Conservation (phyloP, 1,140 invertebrate species). For the Steinernema khuongi region DNA sequence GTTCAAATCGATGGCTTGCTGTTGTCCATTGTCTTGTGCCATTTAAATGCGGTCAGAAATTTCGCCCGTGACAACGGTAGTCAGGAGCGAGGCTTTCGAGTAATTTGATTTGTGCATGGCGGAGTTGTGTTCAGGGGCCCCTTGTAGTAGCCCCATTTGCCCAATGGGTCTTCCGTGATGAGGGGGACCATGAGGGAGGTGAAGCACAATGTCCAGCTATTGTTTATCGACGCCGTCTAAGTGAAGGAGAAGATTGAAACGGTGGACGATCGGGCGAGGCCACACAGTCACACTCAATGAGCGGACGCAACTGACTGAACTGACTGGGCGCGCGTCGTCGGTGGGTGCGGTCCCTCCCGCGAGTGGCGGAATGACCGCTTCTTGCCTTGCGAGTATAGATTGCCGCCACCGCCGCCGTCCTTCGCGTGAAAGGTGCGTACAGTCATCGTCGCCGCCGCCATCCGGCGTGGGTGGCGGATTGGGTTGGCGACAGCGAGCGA, state of each 20-base stretch:
- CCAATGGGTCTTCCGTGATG: background rate
- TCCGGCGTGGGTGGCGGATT: background rate
- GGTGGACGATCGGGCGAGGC: background rate
- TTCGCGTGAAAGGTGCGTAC: conserved; percentile 9
- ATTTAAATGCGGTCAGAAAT: too few relatives aligned
- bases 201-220: background rate
- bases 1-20: too few relatives aligned
- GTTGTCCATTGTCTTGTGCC: too few relatives aligned
- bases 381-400: background rate
- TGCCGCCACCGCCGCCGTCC: background rate
- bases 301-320: background rate
- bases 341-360: background rate
- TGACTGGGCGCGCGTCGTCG: background rate
- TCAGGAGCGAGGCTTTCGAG: too few relatives aligned
- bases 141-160: too few relatives aligned
- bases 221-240: background rate
- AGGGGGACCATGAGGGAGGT: background rate
- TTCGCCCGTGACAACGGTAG: too few relatives aligned
- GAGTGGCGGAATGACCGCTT: conserved; percentile 11
- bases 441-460: background rate
- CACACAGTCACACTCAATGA: conserved; percentile 3
- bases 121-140: too few relatives aligned
- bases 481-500: background rate
- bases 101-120: too few relatives aligned
- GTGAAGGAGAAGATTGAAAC: conserved; percentile 13